Conservation (phyloP, 2,797 vertebrate species). For the Pangasius mekongensis region DNA sequence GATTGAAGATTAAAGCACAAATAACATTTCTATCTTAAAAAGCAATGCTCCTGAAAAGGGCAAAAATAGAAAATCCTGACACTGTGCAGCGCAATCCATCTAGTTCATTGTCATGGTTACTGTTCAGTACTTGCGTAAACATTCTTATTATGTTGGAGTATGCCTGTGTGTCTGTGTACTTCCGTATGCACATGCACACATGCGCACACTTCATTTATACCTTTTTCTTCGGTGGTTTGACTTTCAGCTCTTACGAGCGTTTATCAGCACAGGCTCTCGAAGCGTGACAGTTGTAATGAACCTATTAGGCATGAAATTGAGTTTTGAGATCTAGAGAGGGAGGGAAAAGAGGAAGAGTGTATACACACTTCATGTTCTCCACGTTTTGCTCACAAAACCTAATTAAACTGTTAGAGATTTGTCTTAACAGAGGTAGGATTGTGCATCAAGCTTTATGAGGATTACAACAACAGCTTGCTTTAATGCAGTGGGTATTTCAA, state of each 20-base stretch:
- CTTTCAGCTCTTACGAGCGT: constrained; percentile 68
- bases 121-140: constrained; percentile 42
- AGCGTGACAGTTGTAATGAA: constrained; percentile 78
- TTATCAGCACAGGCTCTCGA: constrained; percentile 68
- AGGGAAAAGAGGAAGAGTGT: constrained; percentile 62
- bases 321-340: constrained; percentile 71
- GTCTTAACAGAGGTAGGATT: constrained; percentile 35
- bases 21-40: constrained; percentile 14
- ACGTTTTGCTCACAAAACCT: constrained; percentile 38
- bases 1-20: not conserved
- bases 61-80: constrained; percentile 37
- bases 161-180: constrained; percentile 8
- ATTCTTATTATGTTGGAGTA: constrained; percentile 27
- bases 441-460: constrained; percentile 22
- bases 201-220: constrained; percentile 34
- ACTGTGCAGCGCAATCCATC: constrained; percentile 32
- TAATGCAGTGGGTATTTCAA: constrained; percentile 15
- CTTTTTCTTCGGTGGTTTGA: constrained; percentile 36
- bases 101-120: constrained; percentile 47
- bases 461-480: constrained; percentile 17
- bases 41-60: not conserved
- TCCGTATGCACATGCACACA: constrained; percentile 29
- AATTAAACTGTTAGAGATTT: constrained; percentile 37
- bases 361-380: constrained; percentile 39
- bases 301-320: constrained; percentile 82